phyloP scores from a whole-genome alignment of 2,888 invertebrate species.

The Bursaphelenchus okinawaensis region DNA sequence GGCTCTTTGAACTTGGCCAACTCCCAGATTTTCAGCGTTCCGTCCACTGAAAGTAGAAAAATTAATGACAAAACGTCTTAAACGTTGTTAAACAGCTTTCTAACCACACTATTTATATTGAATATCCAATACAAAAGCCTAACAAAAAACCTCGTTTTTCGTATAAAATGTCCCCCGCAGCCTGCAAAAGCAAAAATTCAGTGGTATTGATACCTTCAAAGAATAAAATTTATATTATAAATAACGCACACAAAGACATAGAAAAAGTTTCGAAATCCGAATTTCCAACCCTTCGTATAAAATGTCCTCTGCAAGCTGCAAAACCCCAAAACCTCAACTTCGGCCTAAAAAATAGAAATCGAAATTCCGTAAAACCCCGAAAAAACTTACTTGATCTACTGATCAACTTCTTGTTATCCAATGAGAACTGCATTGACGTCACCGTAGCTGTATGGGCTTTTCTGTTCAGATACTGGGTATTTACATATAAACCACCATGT shows the following conservation, averaged over 20 bases:
- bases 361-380: background rate
- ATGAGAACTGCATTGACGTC: constrained; percentile 77
- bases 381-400: constrained; percentile 23
- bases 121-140: no score
- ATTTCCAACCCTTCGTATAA: background rate
- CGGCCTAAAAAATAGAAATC: background rate
- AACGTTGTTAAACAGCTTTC: no score
- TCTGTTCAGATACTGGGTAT: constrained; percentile 73
- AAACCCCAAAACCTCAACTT: background rate
- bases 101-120: no score
- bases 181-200: no score
- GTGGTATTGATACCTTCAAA: no score
- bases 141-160: no score
- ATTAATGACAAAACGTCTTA: no score
- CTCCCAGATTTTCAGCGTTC: constrained; percentile 92
- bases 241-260: no score
- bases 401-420: constrained; percentile 63
- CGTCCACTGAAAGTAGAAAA: constrained; percentile 66
- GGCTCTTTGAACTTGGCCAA: constrained; percentile 75
- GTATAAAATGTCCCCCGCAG: no score
- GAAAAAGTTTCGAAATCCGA: no score
- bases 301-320: background rate
- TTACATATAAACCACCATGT: constrained; percentile 70
- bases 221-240: no score
- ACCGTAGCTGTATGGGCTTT: constrained; percentile 62